Conservation (phyloP, 2,888 invertebrate genomes). For the Nymphalis polychloros region DNA sequence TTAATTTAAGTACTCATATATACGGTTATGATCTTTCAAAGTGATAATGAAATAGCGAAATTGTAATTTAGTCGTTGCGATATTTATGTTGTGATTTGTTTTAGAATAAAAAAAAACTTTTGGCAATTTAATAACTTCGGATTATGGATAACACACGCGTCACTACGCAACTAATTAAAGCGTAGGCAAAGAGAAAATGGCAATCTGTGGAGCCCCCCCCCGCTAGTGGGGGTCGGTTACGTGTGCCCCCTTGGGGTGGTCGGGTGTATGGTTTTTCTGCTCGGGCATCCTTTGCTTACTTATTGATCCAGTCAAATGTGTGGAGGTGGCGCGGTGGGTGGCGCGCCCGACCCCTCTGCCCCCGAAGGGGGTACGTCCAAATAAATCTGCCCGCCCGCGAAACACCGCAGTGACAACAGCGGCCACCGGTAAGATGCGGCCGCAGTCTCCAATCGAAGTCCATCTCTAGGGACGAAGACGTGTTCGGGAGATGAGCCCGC, state of each 20-base stretch:
- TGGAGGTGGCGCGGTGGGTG: constrained; percentile 80
- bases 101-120: constrained; percentile 39
- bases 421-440: constrained; percentile 77
- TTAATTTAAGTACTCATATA: too few relatives aligned
- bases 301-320: constrained; percentile 84
- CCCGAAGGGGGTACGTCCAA: constrained; percentile 80
- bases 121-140: constrained; percentile 71
- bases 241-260: constrained; percentile 81
- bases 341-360: constrained; percentile 71
- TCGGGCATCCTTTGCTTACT: constrained; percentile 84
- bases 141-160: constrained; percentile 78
- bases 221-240: constrained; percentile 82
- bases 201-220: constrained; percentile 80
- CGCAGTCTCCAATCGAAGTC: constrained; percentile 67
- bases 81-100: constrained; percentile 7
- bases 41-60: too few relatives aligned
- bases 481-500: constrained; percentile 25
- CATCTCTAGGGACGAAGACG: constrained; percentile 33
- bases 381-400: constrained; percentile 82
- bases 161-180: constrained; percentile 83
- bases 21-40: too few relatives aligned
- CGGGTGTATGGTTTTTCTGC: constrained; percentile 83
- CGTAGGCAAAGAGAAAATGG: constrained; percentile 83
- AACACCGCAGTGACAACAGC: constrained; percentile 82
- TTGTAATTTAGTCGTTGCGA: neutral